A percentile compares a stretch with the other conserved stretches of the same genome.
Evolutionary conservation across 2,113 vertebrate species (phyloP).

Genomic region (Oncorhynchus clarkii): DNA sequence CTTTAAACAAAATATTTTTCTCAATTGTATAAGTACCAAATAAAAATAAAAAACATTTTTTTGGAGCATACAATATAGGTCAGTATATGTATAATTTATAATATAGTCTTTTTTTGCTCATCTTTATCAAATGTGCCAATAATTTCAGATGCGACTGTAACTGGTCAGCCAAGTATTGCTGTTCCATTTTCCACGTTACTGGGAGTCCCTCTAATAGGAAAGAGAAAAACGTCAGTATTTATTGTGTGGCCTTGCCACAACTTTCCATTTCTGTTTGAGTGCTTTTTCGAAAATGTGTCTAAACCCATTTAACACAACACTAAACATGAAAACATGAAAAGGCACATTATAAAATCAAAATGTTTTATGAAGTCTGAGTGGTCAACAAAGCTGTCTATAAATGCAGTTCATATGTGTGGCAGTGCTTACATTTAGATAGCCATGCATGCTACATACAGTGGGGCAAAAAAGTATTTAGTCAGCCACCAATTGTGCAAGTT

Average conservation of each 20-base stretch:
- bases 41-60: no score
- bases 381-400: conserved; percentile 36
- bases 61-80: no score
- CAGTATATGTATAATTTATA: no score
- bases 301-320: conserved; percentile 22
- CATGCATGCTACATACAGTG: conserved; percentile 4
- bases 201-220: background rate
- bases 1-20: no score
- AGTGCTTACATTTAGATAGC: conserved; percentile 57
- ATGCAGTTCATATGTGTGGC: conserved; percentile 55
- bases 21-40: no score
- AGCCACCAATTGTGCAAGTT: no score
- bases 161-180: background rate
- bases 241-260: background rate
- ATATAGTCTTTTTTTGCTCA: no score
- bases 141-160: background rate
- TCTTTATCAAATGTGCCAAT: no score
- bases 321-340: conserved; percentile 16
- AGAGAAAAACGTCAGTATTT: background rate
- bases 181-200: background rate
- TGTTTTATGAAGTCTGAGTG: conserved; percentile 39
- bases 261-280: background rate
- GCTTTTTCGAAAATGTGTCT: conserved; percentile 2
- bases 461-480: no score
- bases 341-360: background rate